phyloP scores from a whole-genome alignment of 2,888 invertebrate genomes.

The Thera obeliscata region DNA sequence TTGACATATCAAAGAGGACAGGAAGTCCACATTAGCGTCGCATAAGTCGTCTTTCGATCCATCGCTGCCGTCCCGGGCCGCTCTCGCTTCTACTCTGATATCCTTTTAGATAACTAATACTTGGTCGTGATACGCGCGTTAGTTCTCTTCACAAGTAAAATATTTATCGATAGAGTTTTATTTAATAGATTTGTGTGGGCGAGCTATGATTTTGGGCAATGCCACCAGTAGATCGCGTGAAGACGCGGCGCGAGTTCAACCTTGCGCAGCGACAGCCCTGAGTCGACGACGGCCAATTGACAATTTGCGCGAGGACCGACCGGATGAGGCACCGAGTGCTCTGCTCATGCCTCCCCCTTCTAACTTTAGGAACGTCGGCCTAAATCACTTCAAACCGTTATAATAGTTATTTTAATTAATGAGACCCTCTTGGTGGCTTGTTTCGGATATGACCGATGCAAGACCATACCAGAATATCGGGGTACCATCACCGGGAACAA shows the following conservation, averaged over 20 bases:
- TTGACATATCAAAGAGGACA: slow-evolving; percentile 76
- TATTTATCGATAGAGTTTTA: slow-evolving; percentile 14
- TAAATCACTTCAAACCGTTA: slow-evolving; percentile 57
- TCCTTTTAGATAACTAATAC: slow-evolving; percentile 15
- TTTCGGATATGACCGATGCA: not conserved
- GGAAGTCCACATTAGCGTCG: slow-evolving; percentile 77
- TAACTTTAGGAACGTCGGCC: slow-evolving; percentile 67
- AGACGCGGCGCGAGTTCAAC: slow-evolving; percentile 56
- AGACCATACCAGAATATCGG: not conserved
- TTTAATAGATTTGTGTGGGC: slow-evolving; percentile 3
- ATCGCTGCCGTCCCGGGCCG: slow-evolving; percentile 43
- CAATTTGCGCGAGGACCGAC: slow-evolving; percentile 77
- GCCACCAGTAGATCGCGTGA: slow-evolving; percentile 58
- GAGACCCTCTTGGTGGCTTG: slow-evolving; percentile 18
- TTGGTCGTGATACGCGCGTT: slow-evolving; percentile 9
- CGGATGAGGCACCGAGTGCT: slow-evolving; percentile 77
- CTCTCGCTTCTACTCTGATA: slow-evolving; percentile 48
- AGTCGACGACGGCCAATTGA: slow-evolving; percentile 72
- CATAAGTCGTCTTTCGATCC: slow-evolving; percentile 65
- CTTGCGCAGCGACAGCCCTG: slow-evolving; percentile 70
- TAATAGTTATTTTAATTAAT: slow-evolving; percentile 56
- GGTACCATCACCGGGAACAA: not conserved
- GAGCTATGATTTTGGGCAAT: slow-evolving; percentile 46
- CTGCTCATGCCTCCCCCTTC: slow-evolving; percentile 74
- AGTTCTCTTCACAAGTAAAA: slow-evolving; percentile 1